Conservation (phyloP, 2,113 vertebrate genomes). For the Periophthalmodon schlosseri region DNA sequence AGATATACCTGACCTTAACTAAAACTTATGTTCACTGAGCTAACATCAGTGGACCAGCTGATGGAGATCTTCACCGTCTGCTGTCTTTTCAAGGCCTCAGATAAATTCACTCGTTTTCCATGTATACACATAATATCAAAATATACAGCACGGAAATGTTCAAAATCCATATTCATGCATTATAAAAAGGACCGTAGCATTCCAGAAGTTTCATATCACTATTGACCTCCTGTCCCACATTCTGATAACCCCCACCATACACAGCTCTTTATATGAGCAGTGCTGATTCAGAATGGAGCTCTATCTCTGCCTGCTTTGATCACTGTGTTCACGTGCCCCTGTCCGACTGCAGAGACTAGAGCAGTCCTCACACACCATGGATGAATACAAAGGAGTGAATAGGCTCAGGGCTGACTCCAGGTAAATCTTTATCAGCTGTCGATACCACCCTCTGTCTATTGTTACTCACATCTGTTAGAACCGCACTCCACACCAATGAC, state of each 20-base stretch:
- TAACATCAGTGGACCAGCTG: no score
- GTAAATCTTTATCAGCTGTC: constrained; percentile 34
- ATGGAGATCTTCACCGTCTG: no score
- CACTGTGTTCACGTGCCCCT: constrained; percentile 57
- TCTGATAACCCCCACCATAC: neutral
- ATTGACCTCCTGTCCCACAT: neutral
- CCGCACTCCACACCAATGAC: neutral
- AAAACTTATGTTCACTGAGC: no score
- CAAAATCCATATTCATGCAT: no score
- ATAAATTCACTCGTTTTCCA: no score
- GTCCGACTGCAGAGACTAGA: constrained; percentile 46
- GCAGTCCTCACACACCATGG: constrained; percentile 40
- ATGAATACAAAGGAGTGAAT: constrained; percentile 41
- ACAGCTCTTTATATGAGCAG: neutral
- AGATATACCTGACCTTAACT: no score
- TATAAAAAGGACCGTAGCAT: no score
- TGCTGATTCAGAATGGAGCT: constrained; percentile 20
- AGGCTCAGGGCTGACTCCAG: constrained; percentile 20
- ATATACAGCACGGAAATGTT: no score
- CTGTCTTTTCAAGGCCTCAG: no score
- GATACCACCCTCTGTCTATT: constrained; percentile 1
- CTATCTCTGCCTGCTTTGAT: constrained; percentile 49
- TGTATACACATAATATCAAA: no score
- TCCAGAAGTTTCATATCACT: neutral
- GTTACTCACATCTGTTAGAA: constrained; percentile 14